These are phyloP conservation scores for Sarcophaga variegata DNA, from an alignment of 2,888 invertebrate species.

Conservation along the genomic window DNA sequence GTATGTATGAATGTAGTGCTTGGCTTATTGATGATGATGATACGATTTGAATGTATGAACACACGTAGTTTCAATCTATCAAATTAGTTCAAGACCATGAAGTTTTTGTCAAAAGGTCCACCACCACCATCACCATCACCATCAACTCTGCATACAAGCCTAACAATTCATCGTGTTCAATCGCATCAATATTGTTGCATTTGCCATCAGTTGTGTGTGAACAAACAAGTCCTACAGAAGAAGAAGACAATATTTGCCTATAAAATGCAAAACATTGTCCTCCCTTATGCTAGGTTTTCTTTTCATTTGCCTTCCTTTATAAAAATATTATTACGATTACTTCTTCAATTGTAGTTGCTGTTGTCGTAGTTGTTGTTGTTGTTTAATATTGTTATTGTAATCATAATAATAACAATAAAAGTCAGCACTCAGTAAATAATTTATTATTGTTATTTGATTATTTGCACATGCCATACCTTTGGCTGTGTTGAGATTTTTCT, in stretches of 20 bases:
- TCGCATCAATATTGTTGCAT: neutral
- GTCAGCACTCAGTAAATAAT: constrained; percentile 67
- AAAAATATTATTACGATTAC: constrained; percentile 47
- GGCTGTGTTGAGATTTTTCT: neutral
- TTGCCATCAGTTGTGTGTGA: constrained; percentile 37
- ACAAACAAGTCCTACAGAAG: constrained; percentile 8
- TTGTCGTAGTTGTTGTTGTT: neutral
- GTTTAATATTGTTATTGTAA: constrained; percentile 49
- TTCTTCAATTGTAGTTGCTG: constrained; percentile 46
- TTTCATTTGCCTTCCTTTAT: constrained; percentile 17
- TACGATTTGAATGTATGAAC: constrained; percentile 37
- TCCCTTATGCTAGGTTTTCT: constrained; percentile 25
- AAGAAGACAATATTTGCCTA: constrained; percentile 21
- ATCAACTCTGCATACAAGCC: constrained; percentile 5
- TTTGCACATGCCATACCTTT: constrained; percentile 61
- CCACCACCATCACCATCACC: neutral
- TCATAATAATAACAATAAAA: constrained; percentile 67
- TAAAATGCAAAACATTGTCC: neutral
- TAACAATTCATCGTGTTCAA: constrained; percentile 30
- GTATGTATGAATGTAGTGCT: neutral
- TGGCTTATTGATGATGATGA: neutral
- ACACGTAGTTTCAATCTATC: constrained; percentile 67
- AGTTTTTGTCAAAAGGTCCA: constrained; percentile 65
- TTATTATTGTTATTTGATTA: constrained; percentile 68
- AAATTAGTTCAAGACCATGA: constrained; percentile 69